Conservation (phyloP, 1,140 invertebrate genomes). For the Campodea augens region DNA sequence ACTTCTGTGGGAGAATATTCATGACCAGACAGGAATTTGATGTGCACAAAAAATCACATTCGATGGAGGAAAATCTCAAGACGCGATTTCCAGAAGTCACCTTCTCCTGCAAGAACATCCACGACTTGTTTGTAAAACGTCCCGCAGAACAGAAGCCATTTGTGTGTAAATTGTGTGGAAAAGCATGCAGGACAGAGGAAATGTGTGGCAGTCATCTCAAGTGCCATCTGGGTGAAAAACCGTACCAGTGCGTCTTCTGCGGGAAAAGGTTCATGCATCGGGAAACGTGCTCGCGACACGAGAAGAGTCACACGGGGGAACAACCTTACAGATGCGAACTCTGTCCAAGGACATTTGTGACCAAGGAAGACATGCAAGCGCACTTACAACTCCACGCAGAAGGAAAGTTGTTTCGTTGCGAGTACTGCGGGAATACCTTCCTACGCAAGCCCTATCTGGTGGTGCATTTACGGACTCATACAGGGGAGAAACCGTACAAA, state of each 20-base stretch:
- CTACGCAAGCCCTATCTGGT: not conserved
- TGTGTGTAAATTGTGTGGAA: not conserved
- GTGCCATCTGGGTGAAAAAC: conserved; percentile 6
- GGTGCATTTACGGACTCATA: conserved; percentile 17
- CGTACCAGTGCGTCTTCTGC: conserved; percentile 6
- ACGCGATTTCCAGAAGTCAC: not conserved
- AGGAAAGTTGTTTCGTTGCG: not conserved
- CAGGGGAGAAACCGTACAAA: conserved; percentile 25
- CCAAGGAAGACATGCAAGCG: not conserved
- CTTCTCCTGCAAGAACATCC: not conserved
- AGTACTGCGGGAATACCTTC: not conserved
- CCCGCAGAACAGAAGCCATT: not conserved
- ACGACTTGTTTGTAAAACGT: not conserved
- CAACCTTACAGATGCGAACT: not conserved
- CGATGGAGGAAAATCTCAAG: not conserved
- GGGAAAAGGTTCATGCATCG: not conserved
- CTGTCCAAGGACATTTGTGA: not conserved
- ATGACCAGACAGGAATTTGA: not conserved
- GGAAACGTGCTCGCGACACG: not conserved
- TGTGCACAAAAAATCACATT: not conserved
- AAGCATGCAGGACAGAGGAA: not conserved
- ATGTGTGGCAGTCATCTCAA: conserved; percentile 3
- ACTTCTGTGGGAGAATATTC: not conserved
- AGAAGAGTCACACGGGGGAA: conserved; percentile 1
- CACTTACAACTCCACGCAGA: not conserved